phyloP scores from a whole-genome alignment of 2,888 invertebrate genomes.

The Apamea monoglypha region DNA sequence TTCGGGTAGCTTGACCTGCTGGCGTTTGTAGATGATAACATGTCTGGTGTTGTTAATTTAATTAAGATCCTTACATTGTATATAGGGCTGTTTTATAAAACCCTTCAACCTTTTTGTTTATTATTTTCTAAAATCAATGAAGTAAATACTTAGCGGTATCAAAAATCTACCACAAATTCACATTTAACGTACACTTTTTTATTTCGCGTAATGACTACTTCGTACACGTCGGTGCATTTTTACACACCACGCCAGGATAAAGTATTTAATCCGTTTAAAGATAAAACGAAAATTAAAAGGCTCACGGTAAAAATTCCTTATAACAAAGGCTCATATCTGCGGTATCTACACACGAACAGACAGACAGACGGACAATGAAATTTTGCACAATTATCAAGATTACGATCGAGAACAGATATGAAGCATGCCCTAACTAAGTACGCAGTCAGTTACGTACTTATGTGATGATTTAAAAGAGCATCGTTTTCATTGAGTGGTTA shows the following conservation, averaged over 20 bases:
- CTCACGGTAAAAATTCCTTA: slow-evolving; percentile 52
- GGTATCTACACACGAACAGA: slow-evolving; percentile 71
- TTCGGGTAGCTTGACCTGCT: too few relatives aligned
- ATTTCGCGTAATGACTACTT: slow-evolving; percentile 17
- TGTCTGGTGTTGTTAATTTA: slow-evolving; percentile 30
- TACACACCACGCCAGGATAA: slow-evolving; percentile 38
- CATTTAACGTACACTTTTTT: neutral
- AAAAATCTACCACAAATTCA: slow-evolving; percentile 3
- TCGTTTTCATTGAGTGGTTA: slow-evolving; percentile 63
- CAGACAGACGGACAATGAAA: slow-evolving; percentile 82
- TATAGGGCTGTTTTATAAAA: neutral
- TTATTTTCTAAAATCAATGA: neutral
- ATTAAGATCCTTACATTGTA: slow-evolving; percentile 11
- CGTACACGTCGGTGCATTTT: slow-evolving; percentile 46
- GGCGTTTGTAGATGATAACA: neutral
- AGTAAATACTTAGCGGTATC: neutral
- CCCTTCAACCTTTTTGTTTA: neutral
- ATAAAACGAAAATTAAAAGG: slow-evolving; percentile 61
- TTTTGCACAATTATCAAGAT: slow-evolving; percentile 87
- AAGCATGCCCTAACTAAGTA: slow-evolving; percentile 71
- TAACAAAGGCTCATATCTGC: slow-evolving; percentile 66
- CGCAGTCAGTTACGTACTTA: slow-evolving; percentile 63
- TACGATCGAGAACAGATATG: slow-evolving; percentile 80
- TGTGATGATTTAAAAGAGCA: slow-evolving; percentile 56
- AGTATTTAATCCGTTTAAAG: slow-evolving; percentile 55